Evolutionary conservation across 2,113 vertebrate genomes (phyloP).

Genomic region (Zingel zingel): DNA sequence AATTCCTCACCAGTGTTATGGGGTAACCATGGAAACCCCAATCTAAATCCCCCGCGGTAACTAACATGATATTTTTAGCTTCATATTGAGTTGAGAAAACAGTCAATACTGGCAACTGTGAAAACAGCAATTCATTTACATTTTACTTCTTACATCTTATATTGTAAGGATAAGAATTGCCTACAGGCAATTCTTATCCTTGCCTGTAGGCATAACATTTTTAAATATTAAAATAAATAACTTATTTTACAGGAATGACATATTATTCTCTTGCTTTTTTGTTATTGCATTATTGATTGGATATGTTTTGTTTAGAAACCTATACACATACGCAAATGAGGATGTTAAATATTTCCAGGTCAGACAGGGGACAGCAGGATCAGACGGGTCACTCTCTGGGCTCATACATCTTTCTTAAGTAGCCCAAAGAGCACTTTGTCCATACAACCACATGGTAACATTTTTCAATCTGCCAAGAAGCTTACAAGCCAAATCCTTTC

Average conservation of each 20-base stretch:
- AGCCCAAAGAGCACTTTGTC: constrained; percentile 41
- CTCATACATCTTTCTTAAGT: constrained; percentile 24
- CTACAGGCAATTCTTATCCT: too few relatives aligned
- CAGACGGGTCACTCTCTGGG: constrained; percentile 44
- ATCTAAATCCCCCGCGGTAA: not conserved
- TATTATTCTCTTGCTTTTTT: not conserved
- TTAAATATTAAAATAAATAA: not conserved
- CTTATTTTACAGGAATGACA: not conserved
- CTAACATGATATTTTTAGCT: not conserved
- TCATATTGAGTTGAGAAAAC: not conserved
- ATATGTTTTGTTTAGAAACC: not conserved
- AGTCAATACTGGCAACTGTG: not conserved
- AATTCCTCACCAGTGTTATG: constrained; percentile 62
- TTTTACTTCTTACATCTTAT: not conserved
- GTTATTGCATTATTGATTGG: not conserved
- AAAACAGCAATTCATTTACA: not conserved
- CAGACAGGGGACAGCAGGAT: constrained; percentile 46
- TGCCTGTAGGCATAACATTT: not conserved
- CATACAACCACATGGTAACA: constrained; percentile 31
- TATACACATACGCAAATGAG: constrained; percentile 51
- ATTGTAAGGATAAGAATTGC: too few relatives aligned
- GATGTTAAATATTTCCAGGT: constrained; percentile 47
- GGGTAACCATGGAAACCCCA: constrained; percentile 49
- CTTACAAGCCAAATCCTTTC: constrained; percentile 3
- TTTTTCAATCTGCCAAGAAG: constrained; percentile 37